Conservation (phyloP, 2,113 vertebrate species). For the Cinclus mexicanus region DNA sequence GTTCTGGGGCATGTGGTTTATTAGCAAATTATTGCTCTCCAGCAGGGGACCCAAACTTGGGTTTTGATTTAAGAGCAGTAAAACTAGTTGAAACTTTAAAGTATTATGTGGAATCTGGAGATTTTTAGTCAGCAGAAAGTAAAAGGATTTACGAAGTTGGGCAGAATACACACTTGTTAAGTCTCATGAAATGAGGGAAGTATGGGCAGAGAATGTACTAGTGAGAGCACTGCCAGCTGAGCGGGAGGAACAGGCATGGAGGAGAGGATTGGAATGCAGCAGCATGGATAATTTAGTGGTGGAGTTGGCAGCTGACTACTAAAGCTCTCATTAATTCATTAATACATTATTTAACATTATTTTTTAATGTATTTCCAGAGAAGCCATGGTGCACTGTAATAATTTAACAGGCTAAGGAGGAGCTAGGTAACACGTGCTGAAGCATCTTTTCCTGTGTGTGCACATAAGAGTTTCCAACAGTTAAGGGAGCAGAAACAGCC, state of each 20-base stretch:
- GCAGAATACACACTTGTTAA: neutral
- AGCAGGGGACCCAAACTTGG: constrained; percentile 21
- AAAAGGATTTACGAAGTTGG: neutral
- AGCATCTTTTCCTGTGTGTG: neutral
- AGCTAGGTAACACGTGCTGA: neutral
- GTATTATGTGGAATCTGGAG: constrained; percentile 22
- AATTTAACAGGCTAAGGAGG: neutral
- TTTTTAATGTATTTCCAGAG: neutral
- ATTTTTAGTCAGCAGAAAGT: constrained; percentile 52
- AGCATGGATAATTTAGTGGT: neutral
- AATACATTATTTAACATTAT: neutral
- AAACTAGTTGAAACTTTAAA: constrained; percentile 19
- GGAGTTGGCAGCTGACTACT: neutral
- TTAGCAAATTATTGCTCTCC: constrained; percentile 42
- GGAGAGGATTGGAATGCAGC: neutral
- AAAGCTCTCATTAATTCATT: neutral
- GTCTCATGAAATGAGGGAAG: neutral
- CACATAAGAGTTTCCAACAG: neutral
- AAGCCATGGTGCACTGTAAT: neutral
- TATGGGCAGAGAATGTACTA: neutral
- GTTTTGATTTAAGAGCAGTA: constrained; percentile 46
- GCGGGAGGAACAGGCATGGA: neutral
- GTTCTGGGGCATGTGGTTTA: constrained; percentile 11
- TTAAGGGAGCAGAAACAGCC: neutral
- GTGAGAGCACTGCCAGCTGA: neutral